These are phyloP conservation scores for Enteromius thamalakanensis DNA, from an alignment of 2,797 vertebrate genomes.

Conservation along the genomic window DNA sequence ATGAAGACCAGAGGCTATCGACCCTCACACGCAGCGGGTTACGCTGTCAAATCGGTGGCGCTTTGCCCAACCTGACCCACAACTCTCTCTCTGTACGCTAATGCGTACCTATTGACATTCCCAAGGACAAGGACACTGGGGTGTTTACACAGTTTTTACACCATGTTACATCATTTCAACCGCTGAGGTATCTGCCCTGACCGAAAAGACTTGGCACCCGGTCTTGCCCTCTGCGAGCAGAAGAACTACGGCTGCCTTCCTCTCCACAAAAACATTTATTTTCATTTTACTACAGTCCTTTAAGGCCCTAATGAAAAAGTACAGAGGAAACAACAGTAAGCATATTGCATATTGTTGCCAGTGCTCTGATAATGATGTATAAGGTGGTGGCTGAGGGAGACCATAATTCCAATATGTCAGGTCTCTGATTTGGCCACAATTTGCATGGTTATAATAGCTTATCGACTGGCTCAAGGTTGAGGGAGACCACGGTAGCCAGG, in stretches of 20 bases:
- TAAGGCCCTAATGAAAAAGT: slow-evolving; percentile 59
- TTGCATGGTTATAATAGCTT: slow-evolving; percentile 99
- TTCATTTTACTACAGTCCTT: slow-evolving; percentile 52
- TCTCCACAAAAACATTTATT: slow-evolving; percentile 50
- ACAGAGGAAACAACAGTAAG: slow-evolving; percentile 63
- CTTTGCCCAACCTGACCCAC: slow-evolving; percentile 43
- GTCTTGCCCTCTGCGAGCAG: slow-evolving; percentile 40
- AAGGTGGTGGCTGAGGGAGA: slow-evolving; percentile 78
- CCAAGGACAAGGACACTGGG: slow-evolving; percentile 76
- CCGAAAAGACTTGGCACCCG: slow-evolving; percentile 69
- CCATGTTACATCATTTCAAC: slow-evolving; percentile 76
- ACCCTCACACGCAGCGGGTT: slow-evolving; percentile 38
- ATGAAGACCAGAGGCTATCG: slow-evolving; percentile 41
- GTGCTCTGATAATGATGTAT: slow-evolving; percentile 80
- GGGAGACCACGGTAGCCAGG: slow-evolving; percentile 84
- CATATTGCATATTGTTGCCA: slow-evolving; percentile 70
- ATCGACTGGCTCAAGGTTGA: slow-evolving; percentile 94
- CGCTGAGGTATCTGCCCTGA: slow-evolving; percentile 63
- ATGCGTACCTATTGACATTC: slow-evolving; percentile 70
- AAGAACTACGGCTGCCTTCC: slow-evolving; percentile 17
- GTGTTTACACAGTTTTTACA: slow-evolving; percentile 79
- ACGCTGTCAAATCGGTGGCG: slow-evolving; percentile 38
- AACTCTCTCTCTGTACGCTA: slow-evolving; percentile 38
- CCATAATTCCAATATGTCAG: slow-evolving; percentile 83
- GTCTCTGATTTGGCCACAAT: slow-evolving; percentile 89